Percentiles rank a stretch among this genome's conserved stretches.
phyloP scores from a whole-genome alignment of 2,113 vertebrate species.

The Dinomys branickii region DNA sequence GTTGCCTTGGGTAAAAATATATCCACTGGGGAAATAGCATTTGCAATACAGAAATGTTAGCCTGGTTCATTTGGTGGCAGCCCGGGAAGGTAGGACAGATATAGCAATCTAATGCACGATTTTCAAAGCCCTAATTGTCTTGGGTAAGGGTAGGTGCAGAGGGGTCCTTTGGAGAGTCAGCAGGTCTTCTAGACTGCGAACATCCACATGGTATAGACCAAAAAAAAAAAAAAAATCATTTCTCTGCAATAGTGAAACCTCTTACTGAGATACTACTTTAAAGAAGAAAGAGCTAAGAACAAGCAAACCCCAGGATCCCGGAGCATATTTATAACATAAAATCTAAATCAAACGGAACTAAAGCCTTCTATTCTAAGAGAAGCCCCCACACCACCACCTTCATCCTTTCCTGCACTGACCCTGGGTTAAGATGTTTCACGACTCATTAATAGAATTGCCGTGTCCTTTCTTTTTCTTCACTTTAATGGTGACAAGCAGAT shows the following conservation, averaged over 20 bases:
- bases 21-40: background rate
- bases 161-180: background rate
- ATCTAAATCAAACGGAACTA: background rate
- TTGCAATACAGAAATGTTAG: constrained; percentile 12
- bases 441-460: background rate
- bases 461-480: background rate
- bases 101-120: background rate
- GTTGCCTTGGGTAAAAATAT: constrained; percentile 38
- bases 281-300: background rate
- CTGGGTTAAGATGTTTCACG: background rate
- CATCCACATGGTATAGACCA: background rate
- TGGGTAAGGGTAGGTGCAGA: background rate
- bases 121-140: constrained; percentile 22
- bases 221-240: background rate
- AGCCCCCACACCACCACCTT: too few relatives aligned
- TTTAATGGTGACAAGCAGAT: background rate
- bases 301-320: background rate
- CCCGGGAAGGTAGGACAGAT: background rate
- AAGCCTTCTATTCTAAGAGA: background rate
- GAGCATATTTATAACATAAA: background rate
- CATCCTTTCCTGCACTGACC: background rate
- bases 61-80: background rate
- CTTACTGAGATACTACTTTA: background rate
- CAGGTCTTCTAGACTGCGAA: background rate
- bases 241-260: background rate